phyloP scores from a whole-genome alignment of 2,113 vertebrate genomes.

The Climacteris rufus region DNA sequence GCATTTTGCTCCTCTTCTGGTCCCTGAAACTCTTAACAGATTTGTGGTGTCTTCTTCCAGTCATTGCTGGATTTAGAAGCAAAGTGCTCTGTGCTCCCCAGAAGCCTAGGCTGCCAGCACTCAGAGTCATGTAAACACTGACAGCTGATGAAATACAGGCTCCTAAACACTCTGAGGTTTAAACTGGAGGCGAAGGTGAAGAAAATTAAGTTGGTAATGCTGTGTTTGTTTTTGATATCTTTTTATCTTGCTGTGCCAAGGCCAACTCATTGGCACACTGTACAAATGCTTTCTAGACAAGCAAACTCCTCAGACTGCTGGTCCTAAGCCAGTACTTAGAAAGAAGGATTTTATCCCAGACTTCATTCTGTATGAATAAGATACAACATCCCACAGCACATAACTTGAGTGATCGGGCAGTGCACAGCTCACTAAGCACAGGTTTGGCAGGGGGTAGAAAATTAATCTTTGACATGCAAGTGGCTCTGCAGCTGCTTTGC shows the following conservation, averaged over 20 bases:
- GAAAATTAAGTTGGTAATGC: neutral
- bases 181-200: neutral
- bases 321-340: conserved; percentile 16
- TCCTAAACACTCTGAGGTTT: neutral
- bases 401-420: neutral
- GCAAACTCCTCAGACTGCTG: conserved; percentile 12
- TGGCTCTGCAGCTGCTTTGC: neutral
- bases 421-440: neutral
- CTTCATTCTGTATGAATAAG: neutral
- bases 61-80: neutral
- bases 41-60: neutral
- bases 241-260: conserved; percentile 8
- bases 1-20: neutral
- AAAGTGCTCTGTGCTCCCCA: neutral
- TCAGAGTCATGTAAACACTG: neutral
- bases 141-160: neutral
- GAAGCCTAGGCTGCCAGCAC: neutral
- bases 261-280: neutral
- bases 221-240: neutral
- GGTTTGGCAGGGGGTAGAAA: neutral
- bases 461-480: neutral
- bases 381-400: neutral
- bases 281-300: conserved; percentile 19
- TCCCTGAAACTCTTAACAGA: neutral
- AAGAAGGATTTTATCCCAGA: conserved; percentile 10